These are phyloP conservation scores for Cheumatopsyche charites DNA, from an alignment of 1,140 invertebrate genomes.

Conservation along the genomic window DNA sequence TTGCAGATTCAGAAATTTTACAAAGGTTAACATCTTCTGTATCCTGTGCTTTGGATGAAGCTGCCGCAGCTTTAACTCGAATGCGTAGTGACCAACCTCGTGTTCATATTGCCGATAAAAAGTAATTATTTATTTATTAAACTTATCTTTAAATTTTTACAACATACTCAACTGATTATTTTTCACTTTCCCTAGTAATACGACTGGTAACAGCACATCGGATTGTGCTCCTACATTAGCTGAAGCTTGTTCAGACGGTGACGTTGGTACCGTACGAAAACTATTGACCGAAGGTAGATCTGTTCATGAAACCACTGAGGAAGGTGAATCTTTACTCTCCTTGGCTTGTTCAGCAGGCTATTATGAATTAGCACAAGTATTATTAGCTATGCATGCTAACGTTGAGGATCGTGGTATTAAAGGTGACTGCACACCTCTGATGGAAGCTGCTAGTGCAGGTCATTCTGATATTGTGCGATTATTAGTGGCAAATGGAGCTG, in stretches of 20 bases:
- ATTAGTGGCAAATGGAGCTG: slow-evolving; percentile 88
- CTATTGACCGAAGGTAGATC: slow-evolving; percentile 88
- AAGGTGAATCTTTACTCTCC: slow-evolving; percentile 90
- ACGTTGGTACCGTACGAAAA: slow-evolving; percentile 87
- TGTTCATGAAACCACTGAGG: slow-evolving; percentile 91
- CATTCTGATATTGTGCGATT: slow-evolving; percentile 94
- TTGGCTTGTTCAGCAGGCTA: slow-evolving; percentile 93
- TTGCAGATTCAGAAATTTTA: slow-evolving; percentile 81
- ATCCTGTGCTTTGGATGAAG: slow-evolving; percentile 93
- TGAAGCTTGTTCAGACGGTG: slow-evolving; percentile 90
- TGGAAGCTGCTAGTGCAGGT: slow-evolving; percentile 95
- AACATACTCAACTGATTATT: neutral
- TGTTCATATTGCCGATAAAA: slow-evolving; percentile 57
- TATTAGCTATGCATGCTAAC: slow-evolving; percentile 96
- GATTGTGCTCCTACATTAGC: slow-evolving; percentile 70
- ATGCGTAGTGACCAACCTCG: slow-evolving; percentile 82
- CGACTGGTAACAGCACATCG: slow-evolving; percentile 50
- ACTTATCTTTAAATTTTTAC: neutral
- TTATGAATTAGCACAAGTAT: slow-evolving; percentile 91
- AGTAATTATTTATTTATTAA: slow-evolving; percentile 46
- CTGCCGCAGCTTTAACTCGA: slow-evolving; percentile 90
- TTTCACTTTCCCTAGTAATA: slow-evolving; percentile 24
- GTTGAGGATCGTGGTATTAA: slow-evolving; percentile 93
- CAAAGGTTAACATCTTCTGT: slow-evolving; percentile 85
- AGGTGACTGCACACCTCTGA: slow-evolving; percentile 94